These are phyloP conservation scores for Leptogaster cylindrica DNA, from an alignment of 2,888 invertebrate genomes.

Conservation along the genomic window DNA sequence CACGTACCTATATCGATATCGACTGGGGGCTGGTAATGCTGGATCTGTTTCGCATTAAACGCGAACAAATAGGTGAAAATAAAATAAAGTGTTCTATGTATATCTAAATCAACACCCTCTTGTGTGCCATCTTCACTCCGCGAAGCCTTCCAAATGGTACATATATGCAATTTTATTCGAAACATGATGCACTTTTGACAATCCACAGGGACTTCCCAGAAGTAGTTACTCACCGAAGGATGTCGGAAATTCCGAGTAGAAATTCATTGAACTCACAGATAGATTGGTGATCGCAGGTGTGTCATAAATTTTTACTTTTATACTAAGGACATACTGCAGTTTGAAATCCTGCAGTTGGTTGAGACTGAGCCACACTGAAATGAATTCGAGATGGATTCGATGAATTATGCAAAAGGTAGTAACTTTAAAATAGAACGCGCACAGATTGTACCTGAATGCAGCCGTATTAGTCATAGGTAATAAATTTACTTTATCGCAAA, in stretches of 20 bases:
- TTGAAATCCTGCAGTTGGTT: not conserved
- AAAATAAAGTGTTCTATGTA: too few species aligned
- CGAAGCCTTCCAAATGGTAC: not conserved
- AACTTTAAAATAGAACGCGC: conserved; percentile 36
- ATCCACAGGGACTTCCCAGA: conserved; percentile 20
- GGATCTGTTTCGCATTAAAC: conserved; percentile 6
- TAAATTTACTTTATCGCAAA: conserved; percentile 37
- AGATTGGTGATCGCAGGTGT: conserved; percentile 34
- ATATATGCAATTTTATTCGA: conserved; percentile 15
- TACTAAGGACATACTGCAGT: conserved; percentile 17
- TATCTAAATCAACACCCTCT: conserved; percentile 23
- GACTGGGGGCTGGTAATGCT: conserved; percentile 6
- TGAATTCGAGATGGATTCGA: conserved; percentile 34
- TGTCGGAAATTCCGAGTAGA: conserved; percentile 3
- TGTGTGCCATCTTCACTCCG: not conserved
- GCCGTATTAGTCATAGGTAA: conserved; percentile 29
- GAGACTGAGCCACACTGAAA: conserved; percentile 15
- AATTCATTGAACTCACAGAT: conserved; percentile 29
- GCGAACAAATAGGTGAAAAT: too few species aligned
- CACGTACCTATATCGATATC: not conserved
- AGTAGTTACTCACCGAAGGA: not conserved
- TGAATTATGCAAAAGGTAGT: conserved; percentile 35
- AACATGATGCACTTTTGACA: conserved; percentile 33
- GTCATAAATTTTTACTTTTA: conserved; percentile 31
- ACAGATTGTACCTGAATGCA: conserved; percentile 24